Evolutionary conservation across 2,797 vertebrate genomes (phyloP).

Genomic region (Channallabes apus): DNA sequence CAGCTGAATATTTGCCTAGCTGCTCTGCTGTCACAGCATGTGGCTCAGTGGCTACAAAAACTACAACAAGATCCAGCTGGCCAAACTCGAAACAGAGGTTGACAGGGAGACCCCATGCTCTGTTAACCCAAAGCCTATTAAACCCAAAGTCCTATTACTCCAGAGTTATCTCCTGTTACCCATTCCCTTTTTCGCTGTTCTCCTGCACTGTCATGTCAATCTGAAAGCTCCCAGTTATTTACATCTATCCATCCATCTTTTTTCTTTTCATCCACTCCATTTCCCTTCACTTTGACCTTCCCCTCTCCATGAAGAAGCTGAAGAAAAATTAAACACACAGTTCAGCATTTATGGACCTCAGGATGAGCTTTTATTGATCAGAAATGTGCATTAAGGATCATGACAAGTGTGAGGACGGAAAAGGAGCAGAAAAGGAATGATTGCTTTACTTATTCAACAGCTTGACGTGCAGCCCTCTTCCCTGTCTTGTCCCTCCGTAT

Average conservation of each 20-base stretch:
- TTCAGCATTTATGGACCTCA: constrained; percentile 68
- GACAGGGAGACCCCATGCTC: too few relatives aligned
- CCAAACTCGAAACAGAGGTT: too few relatives aligned
- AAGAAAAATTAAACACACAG: constrained; percentile 61
- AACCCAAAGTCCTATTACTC: too few relatives aligned
- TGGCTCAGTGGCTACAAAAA: too few relatives aligned
- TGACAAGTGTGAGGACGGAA: constrained; percentile 28
- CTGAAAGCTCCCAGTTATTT: neutral
- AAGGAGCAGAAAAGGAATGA: constrained; percentile 37
- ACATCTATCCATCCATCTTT: neutral
- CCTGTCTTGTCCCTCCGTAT: constrained; percentile 28
- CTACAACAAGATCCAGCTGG: too few relatives aligned
- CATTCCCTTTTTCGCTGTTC: neutral
- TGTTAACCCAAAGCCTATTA: too few relatives aligned
- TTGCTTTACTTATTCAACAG: constrained; percentile 61
- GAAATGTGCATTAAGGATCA: constrained; percentile 59
- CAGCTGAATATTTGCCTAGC: too few relatives aligned
- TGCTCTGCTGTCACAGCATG: too few relatives aligned
- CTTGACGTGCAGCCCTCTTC: constrained; percentile 34
- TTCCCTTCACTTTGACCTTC: constrained; percentile 18
- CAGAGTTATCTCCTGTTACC: neutral
- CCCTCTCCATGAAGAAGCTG: constrained; percentile 31
- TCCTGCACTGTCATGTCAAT: neutral
- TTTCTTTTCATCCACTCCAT: constrained; percentile 13
- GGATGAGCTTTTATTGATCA: constrained; percentile 72